A percentile compares a stretch with the other conserved stretches of the same genome.
Conservation (phyloP, 53 echinoderm and acorn worm genomes). For the Arbacia lixula region DNA sequence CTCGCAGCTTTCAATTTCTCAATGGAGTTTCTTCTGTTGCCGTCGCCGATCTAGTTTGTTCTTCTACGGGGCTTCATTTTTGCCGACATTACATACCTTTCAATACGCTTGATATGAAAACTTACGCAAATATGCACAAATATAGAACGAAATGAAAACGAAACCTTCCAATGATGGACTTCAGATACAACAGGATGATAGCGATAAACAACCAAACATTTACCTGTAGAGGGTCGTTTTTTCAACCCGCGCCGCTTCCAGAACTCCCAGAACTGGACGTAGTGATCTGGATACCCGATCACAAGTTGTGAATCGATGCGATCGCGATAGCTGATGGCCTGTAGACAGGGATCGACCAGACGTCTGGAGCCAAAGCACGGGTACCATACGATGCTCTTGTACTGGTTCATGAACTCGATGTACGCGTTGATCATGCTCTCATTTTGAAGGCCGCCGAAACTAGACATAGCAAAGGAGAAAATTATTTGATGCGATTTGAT, state of each 20-base stretch:
- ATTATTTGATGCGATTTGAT: no score
- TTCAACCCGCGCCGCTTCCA: constrained; percentile 39
- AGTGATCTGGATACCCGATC: constrained; percentile 35
- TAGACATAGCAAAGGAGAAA: background rate
- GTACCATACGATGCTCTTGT: constrained; percentile 33
- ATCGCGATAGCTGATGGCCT: constrained; percentile 42
- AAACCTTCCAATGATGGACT: no score
- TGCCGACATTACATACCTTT: no score
- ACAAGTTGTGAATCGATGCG: constrained; percentile 25
- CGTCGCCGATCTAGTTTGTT: no score
- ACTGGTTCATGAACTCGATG: constrained; percentile 31
- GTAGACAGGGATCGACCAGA: constrained; percentile 15
- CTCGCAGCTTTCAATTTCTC: no score
- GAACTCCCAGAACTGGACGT: constrained; percentile 45
- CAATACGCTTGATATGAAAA: no score
- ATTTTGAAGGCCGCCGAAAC: constrained; percentile 32
- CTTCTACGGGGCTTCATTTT: no score
- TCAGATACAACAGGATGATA: no score
- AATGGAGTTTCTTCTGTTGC: no score
- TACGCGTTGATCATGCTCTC: constrained; percentile 18
- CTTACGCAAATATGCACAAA: no score
- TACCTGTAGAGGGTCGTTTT: constrained; percentile 46
- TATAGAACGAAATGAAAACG: no score
- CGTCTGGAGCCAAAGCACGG: constrained; percentile 42
- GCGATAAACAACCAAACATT: no score